A percentile compares a stretch with the other conserved stretches of the same genome.
phyloP scores from a whole-genome alignment of 2,113 vertebrate genomes.

The Macaca fascicularis region T2T-MFA8v1.1 NC_088376.1:54353001-54353500 shows the following conservation, averaged over 20 bases:
- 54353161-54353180: not conserved
- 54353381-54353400: not conserved
- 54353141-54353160: not conserved
- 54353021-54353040: not conserved
- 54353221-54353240: not conserved
- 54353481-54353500: conserved; percentile 23
- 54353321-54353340: not conserved
- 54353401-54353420: not conserved
- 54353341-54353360: not conserved
- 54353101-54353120: not conserved
- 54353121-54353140: not conserved
- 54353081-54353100: not conserved
- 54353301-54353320: not conserved
- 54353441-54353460: not conserved
- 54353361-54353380: not conserved
- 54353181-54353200: not conserved
- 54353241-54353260: not conserved
- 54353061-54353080: not conserved
- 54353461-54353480: conserved; percentile 4
- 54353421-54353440: not conserved
- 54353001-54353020: not conserved
- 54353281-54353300: not conserved
- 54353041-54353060: not conserved
- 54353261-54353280: not conserved
- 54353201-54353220: not conserved